A percentile compares a stretch with the other conserved stretches of the same genome.
Evolutionary conservation across 2,797 vertebrate genomes (phyloP).

Genomic region (Sebastiscus albofasciatus): DNA sequence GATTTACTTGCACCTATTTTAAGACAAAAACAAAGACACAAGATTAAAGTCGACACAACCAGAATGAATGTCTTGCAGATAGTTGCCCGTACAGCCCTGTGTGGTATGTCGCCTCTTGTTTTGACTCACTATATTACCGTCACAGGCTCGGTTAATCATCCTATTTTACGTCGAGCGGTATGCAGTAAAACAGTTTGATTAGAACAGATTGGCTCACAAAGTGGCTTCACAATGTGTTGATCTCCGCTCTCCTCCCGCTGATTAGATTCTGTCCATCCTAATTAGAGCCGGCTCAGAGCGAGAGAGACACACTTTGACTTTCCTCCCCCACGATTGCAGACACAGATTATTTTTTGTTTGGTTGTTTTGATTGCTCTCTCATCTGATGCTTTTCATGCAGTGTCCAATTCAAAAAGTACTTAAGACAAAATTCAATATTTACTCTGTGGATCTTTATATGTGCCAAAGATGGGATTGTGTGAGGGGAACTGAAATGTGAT

Average conservation of each 20-base stretch:
- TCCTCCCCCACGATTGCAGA: background rate
- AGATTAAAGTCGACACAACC: background rate
- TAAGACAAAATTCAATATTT: background rate
- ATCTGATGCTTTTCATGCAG: background rate
- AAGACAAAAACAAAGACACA: background rate
- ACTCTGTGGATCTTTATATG: constrained; percentile 1
- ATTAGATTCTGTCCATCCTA: constrained; percentile 49
- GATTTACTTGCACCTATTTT: background rate
- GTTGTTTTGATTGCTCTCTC: background rate
- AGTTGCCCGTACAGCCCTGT: background rate
- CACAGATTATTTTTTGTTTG: background rate
- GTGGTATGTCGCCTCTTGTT: constrained; percentile 7
- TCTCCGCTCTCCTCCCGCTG: constrained; percentile 24
- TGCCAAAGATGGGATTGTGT: constrained; percentile 50
- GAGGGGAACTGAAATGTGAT: background rate
- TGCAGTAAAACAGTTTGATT: constrained; percentile 24
- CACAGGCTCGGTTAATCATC: constrained; percentile 9
- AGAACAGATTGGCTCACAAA: constrained; percentile 46
- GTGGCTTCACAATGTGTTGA: constrained; percentile 39
- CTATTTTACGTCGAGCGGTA: background rate
- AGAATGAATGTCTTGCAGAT: background rate
- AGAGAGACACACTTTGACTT: background rate
- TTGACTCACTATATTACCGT: constrained; percentile 5
- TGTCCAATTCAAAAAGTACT: background rate
- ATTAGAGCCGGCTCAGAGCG: constrained; percentile 20